Evolutionary conservation across 2,113 vertebrate species (phyloP), one percentile per base, ranked within the genome.

Genomic region (Antigone vipio): DNA sequence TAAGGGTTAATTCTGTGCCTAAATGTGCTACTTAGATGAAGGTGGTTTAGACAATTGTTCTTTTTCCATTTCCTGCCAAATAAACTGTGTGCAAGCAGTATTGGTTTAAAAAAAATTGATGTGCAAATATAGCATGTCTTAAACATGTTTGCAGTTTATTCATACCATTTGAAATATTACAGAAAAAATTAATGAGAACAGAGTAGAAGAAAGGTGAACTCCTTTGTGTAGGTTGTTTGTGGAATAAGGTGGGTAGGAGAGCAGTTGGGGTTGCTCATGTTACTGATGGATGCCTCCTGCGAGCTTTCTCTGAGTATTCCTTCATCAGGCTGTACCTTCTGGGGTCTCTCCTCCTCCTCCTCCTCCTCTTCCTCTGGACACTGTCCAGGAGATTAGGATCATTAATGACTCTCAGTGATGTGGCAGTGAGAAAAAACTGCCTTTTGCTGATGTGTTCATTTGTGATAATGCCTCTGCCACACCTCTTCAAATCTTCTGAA

Each of bases 101-200:
- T n/a, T 90, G 81, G 52, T n/a, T 90, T 79, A 19, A 76, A 93
- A 93, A 60, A 89, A 79, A 50, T 7, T 59, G 58, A 88, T 93
- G 58, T 19, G 74, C 66, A 94, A 87, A 85, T 92, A 78, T 5
- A 72, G 44, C 68, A 71, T 1, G 0, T 72, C 53, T 89, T 68
- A 40, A 89, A 89, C 73, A 35, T 74, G 49, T 91, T 95, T 95
- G 76, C 60, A 45, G 60, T 89, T 87, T 59, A 85, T 87, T 94
- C 59, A n/a, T 71, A 20, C 12, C 47, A 91, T 72, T 35, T 91
- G 69, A 94, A 94, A 68, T 92, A 63, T 30, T 60, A 10, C 56
- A 50, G 60, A 38, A 53, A 52, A 50, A 74, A 58, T 5, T 1
- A 11, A 40, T 68, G 27, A 44, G n/a, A 87, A 44, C 44, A n/a